Evolutionary conservation across 2,888 invertebrate genomes (phyloP), one percentile per base, ranked within the genome.

Genomic region (Amphipoea lucens): DNA sequence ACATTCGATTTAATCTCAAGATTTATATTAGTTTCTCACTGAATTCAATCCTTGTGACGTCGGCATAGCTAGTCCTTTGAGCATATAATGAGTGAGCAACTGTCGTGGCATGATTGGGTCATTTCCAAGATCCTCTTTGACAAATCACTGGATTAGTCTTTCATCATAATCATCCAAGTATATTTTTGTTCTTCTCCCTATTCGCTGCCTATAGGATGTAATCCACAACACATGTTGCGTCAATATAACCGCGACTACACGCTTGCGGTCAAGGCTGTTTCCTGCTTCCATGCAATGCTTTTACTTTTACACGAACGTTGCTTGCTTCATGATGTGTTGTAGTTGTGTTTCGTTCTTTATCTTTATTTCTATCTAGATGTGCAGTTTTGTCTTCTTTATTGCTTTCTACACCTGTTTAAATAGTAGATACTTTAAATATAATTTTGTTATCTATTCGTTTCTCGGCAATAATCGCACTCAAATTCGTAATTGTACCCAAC

Each of bases 201-300:
- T 3, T 1, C 20, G 7, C 7, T 29, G 20, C 4, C 0, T 40
- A 17, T 5, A 40, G 7, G 9, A 20, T 54, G n/a, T 75, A 45
- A 17, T 45, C 2, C 9, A 42, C 40, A n/a, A 40, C 4, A 57
- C 17, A 45, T 17, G 45, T 66, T n/a, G 20, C 42, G 45, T 40
- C 40, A n/a, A 40, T 51, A 57, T 23, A 67, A 62, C 45, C 23
- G 23, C 66, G 6, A 51, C 17, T 57, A 40, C 57, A n/a, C 6
- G 51, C 45, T 23, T 40, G 42, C 48, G 63, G 82, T 82, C 72
- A 82, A 82, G 77, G 77, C 23, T 82, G 36, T 68, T 82, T 82
- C 77, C 82, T 82, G 68, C 48, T 82, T 77, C 76, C 63, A 71
- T 36, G 20, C 45, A 20, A 48, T 42, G 82, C 76, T 82, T 82